A percentile compares a stretch with the other conserved stretches of the same genome.
Evolutionary conservation across 2,888 invertebrate genomes (phyloP).

Genomic region (Epistrophe eligans): DNA sequence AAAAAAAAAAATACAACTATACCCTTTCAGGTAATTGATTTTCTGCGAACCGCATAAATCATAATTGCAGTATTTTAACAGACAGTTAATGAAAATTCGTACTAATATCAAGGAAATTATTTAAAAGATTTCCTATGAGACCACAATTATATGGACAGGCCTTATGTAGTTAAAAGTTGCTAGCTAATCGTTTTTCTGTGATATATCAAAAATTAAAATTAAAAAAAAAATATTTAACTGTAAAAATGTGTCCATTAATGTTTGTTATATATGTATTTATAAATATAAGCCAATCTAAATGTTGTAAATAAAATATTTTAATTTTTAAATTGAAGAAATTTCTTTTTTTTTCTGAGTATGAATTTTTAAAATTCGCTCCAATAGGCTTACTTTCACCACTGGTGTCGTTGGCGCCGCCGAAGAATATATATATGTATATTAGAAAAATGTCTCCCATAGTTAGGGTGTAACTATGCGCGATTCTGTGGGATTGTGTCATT

Average conservation of each 20-base stretch:
- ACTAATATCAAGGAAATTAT: no score
- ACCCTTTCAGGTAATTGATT: no score
- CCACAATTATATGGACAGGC: not conserved
- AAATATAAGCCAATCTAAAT: constrained; percentile 53
- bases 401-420: constrained; percentile 19
- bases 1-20: no score
- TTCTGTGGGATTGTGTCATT: constrained; percentile 69
- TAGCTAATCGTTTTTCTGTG: constrained; percentile 64
- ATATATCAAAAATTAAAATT: constrained; percentile 55
- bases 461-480: constrained; percentile 46
- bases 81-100: no score
- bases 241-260: constrained; percentile 45
- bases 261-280: constrained; percentile 19
- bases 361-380: constrained; percentile 6
- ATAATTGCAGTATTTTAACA: no score
- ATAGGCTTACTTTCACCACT: constrained; percentile 60
- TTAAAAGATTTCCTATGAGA: not conserved
- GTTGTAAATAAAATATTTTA: constrained; percentile 71
- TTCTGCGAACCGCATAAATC: no score
- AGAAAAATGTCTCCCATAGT: not conserved
- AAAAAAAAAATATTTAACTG: constrained; percentile 12
- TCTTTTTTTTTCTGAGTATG: not conserved
- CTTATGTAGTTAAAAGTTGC: not conserved
- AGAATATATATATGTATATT: no score
- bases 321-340: constrained; percentile 48